Evolutionary conservation across 1,140 invertebrate genomes (phyloP).

Genomic region (Chionoecetes opilio): DNA sequence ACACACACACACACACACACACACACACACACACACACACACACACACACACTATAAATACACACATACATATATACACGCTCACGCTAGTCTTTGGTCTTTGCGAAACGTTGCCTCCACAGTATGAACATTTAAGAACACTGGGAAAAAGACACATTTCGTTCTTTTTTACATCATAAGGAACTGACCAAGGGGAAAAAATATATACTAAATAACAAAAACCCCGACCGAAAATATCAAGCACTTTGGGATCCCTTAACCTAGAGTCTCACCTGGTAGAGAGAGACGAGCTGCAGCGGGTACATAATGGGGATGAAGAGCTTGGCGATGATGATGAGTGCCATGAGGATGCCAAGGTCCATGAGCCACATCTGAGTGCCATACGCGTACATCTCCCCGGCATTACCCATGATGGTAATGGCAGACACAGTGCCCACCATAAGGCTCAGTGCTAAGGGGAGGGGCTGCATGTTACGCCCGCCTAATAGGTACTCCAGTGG

Average conservation of each 20-base stretch:
- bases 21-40: too few relatives aligned
- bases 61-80: too few relatives aligned
- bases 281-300: constrained; percentile 83
- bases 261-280: constrained; percentile 82
- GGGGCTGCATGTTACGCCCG: constrained; percentile 72
- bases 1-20: too few relatives aligned
- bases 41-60: too few relatives aligned
- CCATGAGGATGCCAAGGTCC: constrained; percentile 81
- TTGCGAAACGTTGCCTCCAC: too few relatives aligned
- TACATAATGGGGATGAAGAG: constrained; percentile 84
- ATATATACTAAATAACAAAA: too few relatives aligned
- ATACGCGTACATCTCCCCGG: constrained; percentile 82
- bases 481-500: constrained; percentile 76
- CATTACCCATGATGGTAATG: constrained; percentile 82
- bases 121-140: too few relatives aligned
- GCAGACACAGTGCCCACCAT: constrained; percentile 84
- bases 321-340: constrained; percentile 82
- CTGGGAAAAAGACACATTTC: too few relatives aligned
- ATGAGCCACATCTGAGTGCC: constrained; percentile 82
- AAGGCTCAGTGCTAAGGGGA: constrained; percentile 83
- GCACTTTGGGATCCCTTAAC: background rate
- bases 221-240: background rate
- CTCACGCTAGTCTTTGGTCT: too few relatives aligned
- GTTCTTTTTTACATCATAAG: too few relatives aligned
- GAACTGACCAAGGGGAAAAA: too few relatives aligned